Conservation (phyloP, 2,797 vertebrate species). For the Sebastes paucispinis region DNA sequence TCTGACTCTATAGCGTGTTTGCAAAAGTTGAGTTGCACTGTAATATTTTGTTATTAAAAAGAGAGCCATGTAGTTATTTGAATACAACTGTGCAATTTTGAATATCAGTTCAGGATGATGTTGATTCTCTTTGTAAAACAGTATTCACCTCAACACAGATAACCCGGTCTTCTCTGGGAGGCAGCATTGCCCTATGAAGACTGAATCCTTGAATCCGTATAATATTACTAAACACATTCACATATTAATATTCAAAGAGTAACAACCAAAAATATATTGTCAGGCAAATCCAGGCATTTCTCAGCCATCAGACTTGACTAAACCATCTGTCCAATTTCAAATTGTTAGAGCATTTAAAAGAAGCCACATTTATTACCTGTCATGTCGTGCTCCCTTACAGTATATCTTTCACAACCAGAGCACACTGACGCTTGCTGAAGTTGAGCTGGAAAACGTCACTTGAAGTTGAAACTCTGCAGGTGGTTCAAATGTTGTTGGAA, state of each 20-base stretch:
- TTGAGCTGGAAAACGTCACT: neutral
- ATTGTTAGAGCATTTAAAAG: neutral
- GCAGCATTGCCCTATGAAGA: neutral
- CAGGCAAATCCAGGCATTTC: neutral
- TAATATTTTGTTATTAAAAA: neutral
- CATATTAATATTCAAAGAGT: neutral
- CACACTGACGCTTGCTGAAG: neutral
- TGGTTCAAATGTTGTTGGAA: neutral
- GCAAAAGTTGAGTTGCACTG: neutral
- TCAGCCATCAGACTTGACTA: neutral
- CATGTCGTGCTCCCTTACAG: neutral
- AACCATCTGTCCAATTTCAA: neutral
- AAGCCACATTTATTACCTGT: neutral
- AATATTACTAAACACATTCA: neutral
- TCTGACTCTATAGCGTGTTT: neutral
- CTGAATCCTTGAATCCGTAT: neutral
- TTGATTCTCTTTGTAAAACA: neutral
- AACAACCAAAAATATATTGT: neutral
- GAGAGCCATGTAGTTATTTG: neutral
- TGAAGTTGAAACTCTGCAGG: neutral
- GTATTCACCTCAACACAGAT: neutral
- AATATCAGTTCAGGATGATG: neutral
- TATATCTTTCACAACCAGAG: neutral
- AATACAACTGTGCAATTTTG: conserved; percentile 18
- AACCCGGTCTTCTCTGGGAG: neutral